Base-by-base conservation (phyloP, 2,113 vertebrate species). In the Bettongia penicillata region DNA sequence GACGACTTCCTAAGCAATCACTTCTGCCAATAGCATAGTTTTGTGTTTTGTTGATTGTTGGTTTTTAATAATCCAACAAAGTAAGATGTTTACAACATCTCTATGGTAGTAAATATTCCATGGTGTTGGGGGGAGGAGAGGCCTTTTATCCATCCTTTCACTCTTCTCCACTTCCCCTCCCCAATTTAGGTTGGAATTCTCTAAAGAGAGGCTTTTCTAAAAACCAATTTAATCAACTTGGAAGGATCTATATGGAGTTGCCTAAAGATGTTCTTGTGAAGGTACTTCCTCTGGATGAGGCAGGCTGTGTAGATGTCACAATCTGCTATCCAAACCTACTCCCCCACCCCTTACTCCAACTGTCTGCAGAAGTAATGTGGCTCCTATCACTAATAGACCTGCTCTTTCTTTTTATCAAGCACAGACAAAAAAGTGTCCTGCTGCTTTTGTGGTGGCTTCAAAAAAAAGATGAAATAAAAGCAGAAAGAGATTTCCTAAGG, bases 1-100 rank as follows among this genome's bases (percentile, higher is more conserved):
- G 96, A 98, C 98, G 97, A 98, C 96, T 98, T 98, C 93, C 51
- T 97, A 98, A 98, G 96, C 97, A 98, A 97, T 94, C 97, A 97
- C 94, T 97, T 97, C 96, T 93, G 89, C 92, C 97, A 97, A 97
- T 96, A 77, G 53, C 61, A 25, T 96, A 92, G 47, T 51, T 84
- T 48, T 48, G 93, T 84, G 68, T 43, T 84, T 43, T n/a, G 57
- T 68, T 68, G 57, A 14, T 68, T 51, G 43, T 94, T 51, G 43
- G 94, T 91, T 84, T 95, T 93, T 93, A 92, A 94, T 48, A 98
- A 94, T 96, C 94, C 97, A 96, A 98, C 89, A 97, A 97, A 94
- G 91, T 93, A 98, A 96, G 96, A 93, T 96, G 95, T 95, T 98
- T 97, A 95, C 28, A 95, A 68, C 97, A 95, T 95, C 96, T 97